Base-by-base conservation (phyloP, 64 coral and sea anemone species). In the Porites lutea region DNA sequence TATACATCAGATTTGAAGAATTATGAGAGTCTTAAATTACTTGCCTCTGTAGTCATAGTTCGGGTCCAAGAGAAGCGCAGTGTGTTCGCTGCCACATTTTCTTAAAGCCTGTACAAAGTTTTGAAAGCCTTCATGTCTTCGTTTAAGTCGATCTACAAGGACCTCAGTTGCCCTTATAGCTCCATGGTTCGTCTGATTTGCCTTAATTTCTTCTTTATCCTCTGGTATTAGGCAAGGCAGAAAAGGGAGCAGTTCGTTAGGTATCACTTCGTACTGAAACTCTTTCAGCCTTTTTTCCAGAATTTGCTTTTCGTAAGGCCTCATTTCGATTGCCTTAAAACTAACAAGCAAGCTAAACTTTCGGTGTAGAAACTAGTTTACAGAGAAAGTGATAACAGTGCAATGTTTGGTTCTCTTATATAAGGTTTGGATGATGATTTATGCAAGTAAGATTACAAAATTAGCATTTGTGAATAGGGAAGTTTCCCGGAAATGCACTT, bases 51-150 rank as follows among this genome's bases (percentile, higher is more conserved):
- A 45, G 16, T 1, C 4, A 57, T 94, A 96, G 27, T 87, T 83
- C 9, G 95, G 95, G 69, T 96, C 95, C 22, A 96, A 27, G 16
- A 96, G 44, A 80, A 96, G 67, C 0, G 95, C 95, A 2, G 93
- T 78, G 19, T 96, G 91, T 11, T 74, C 88, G 20, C 63, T 52
- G 2, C 95, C 95, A 47, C 74, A 87, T 45, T 59, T 37, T 15
- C 95, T 88, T 14, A 96, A 77, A 51, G 95, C 95, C 70, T 77
- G 55, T 3, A 96, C 95, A 70, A 96, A 96, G 5, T 93, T 52
- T 16, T 55, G 27, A 87, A 96, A 94, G 1, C 92, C 95, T 74
- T 75, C 60, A 37, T 94, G 65, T 1, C 92, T 77, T 87, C 92
- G 74, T n/a, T 75, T 66, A 0, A 96, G 65, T 4, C 95, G 87